These are phyloP conservation scores for Neria commutata DNA, from an alignment of 2,888 invertebrate species.

Conservation along the genomic window DNA sequence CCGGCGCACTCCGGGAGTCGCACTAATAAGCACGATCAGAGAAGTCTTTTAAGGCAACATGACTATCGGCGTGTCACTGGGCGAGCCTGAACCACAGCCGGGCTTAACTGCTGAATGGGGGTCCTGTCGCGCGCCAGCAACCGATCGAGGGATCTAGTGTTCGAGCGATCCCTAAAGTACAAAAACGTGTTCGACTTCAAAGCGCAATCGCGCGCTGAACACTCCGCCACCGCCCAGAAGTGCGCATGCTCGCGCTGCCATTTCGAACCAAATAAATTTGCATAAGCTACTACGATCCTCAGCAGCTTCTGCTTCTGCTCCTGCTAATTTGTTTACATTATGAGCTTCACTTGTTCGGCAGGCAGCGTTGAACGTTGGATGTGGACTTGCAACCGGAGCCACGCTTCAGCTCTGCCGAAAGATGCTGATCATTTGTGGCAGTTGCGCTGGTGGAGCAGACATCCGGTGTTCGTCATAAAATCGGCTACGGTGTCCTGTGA, in stretches of 20 bases:
- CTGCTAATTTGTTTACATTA: slow-evolving; percentile 60
- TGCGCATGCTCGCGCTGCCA: slow-evolving; percentile 27
- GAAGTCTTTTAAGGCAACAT: slow-evolving; percentile 59
- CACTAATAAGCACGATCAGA: slow-evolving; percentile 59
- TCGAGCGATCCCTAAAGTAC: slow-evolving; percentile 54
- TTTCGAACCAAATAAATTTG: slow-evolving; percentile 27
- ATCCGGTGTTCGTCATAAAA: too few species aligned
- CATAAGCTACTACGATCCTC: slow-evolving; percentile 17
- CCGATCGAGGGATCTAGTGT: slow-evolving; percentile 1
- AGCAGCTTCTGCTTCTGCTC: neutral
- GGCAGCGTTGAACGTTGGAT: too few species aligned
- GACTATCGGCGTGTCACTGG: slow-evolving; percentile 56
- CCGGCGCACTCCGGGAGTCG: slow-evolving; percentile 11
- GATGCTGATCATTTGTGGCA: too few species aligned
- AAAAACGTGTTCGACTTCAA: slow-evolving; percentile 62
- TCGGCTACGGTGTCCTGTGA: too few species aligned
- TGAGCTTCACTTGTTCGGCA: slow-evolving; percentile 56
- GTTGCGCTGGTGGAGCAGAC: too few species aligned
- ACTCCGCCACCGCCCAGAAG: slow-evolving; percentile 54
- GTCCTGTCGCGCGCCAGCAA: slow-evolving; percentile 24
- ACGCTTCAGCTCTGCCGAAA: too few species aligned
- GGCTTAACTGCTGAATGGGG: too few species aligned
- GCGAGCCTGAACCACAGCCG: slow-evolving; percentile 14
- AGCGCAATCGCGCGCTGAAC: slow-evolving; percentile 52
- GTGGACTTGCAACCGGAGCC: too few species aligned